Evolutionary conservation across 2,113 vertebrate species (phyloP), one percentile per base, ranked within the genome.

Genomic region (Leucopsar rothschildi): DNA sequence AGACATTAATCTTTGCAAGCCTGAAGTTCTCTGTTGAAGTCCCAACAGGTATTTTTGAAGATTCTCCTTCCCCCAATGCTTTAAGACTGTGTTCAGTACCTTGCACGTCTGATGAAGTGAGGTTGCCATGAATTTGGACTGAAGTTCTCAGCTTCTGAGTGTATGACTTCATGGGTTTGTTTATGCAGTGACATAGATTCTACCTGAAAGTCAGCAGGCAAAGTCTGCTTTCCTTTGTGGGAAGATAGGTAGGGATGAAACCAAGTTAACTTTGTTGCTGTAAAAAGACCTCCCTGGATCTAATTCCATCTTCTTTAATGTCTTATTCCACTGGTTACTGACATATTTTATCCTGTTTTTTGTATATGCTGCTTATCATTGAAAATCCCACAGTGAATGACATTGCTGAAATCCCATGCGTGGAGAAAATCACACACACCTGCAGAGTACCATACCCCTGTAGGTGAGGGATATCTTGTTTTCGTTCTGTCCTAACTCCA

Each of bases 401-500:
- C 0, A 0, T 79, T 69, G 12, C 21, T 80, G 45, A 55, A 63
- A 37, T 45, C 27, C 25, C 1, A 1, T 22, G n/a, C 39, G n/a
- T 79, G 22, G n/a, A 91, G 52, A 70, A 94, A 93, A 83, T 47
- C 65, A 69, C 33, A 52, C 12, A 40, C 35, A 65, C 10, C 10
- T 80, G 31, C 29, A 85, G 31, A 77, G 65, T 16, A 59, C 2
- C 12, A 29, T 14, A n/a, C 3, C 11, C 9, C 27, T 49, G 12
- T 19, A 73, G 18, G n/a, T 77, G 47, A 77, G 33, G 47, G 56
- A 29, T 71, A n/a, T 52, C 15, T 64, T 3, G 3, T 77, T 78
- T 86, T 92, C 39, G 42, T 82, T 86, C 71, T 40, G 5, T 28
- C 12, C 16, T 76, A 49, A 19, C 16, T 65, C 17, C 39, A 4